phyloP scores from a whole-genome alignment of 2,113 vertebrate genomes.

The Seriola dumerili region DNA sequence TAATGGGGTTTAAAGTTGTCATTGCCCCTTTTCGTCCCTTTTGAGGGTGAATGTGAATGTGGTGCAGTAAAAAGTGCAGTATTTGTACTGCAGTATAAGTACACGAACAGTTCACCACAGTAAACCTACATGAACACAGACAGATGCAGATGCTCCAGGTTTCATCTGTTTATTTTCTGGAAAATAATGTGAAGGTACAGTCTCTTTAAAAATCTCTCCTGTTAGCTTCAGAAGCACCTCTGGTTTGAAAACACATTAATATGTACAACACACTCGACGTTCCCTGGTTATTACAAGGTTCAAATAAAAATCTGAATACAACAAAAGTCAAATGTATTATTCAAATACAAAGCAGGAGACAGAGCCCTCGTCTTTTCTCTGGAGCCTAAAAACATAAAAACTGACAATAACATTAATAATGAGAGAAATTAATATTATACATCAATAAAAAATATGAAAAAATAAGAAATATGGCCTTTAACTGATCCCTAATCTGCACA shows the following conservation, averaged over 20 bases:
- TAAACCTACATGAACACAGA: background rate
- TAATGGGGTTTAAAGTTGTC: no score
- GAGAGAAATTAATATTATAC: slow-evolving; percentile 66
- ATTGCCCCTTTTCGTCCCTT: no score
- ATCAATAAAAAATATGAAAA: slow-evolving; percentile 73
- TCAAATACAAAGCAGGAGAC: slow-evolving; percentile 68
- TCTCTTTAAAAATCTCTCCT: slow-evolving; percentile 79
- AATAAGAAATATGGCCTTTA: slow-evolving; percentile 80
- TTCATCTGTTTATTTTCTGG: slow-evolving; percentile 81
- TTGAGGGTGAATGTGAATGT: no score
- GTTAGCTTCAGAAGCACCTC: slow-evolving; percentile 80
- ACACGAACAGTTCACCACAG: no score
- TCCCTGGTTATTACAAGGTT: slow-evolving; percentile 80
- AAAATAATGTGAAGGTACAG: slow-evolving; percentile 81
- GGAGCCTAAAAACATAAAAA: slow-evolving; percentile 40
- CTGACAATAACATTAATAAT: slow-evolving; percentile 69
- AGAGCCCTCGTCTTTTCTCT: slow-evolving; percentile 34
- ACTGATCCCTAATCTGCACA: slow-evolving; percentile 63
- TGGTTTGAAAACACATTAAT: slow-evolving; percentile 75
- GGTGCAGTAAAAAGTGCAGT: no score
- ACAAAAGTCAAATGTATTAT: slow-evolving; percentile 62
- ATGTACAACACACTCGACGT: slow-evolving; percentile 77
- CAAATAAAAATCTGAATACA: slow-evolving; percentile 67
- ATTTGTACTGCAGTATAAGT: no score
- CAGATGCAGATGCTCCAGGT: slow-evolving; percentile 15